Evolutionary conservation across 2,888 invertebrate species (phyloP).

Genomic region (Clivina fossor): DNA sequence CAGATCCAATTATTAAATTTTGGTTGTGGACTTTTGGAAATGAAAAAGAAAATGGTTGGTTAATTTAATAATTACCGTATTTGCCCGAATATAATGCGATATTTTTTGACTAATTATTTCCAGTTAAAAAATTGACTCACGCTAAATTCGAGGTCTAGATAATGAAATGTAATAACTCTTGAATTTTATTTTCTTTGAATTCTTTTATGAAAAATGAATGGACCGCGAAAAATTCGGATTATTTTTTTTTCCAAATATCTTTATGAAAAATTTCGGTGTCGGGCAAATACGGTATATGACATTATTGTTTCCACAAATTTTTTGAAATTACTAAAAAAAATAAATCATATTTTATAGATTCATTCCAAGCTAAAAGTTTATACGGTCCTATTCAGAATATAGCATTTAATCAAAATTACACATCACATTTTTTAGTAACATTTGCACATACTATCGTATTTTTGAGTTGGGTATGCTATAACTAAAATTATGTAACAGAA

Average conservation of each 20-base stretch:
- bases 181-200: background rate
- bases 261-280: no score
- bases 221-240: no score
- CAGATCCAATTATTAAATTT: constrained; percentile 56
- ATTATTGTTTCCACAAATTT: background rate
- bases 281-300: constrained; percentile 5
- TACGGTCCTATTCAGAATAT: constrained; percentile 46
- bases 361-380: constrained; percentile 30
- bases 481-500: no score
- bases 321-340: no score
- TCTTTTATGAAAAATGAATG: background rate
- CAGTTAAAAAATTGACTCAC: no score
- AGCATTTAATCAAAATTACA: constrained; percentile 50
- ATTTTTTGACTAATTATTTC: no score
- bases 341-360: no score
- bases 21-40: constrained; percentile 65
- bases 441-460: constrained; percentile 41
- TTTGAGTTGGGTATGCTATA: constrained; percentile 33
- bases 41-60: constrained; percentile 61
- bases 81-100: no score
- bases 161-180: no score
- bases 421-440: constrained; percentile 52
- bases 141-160: no score
- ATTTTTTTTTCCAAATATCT: no score
- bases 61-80: no score